These are phyloP conservation scores for Drosophila nigromelanica DNA, from an alignment of 1,140 invertebrate genomes.

Conservation along the genomic window DNA sequence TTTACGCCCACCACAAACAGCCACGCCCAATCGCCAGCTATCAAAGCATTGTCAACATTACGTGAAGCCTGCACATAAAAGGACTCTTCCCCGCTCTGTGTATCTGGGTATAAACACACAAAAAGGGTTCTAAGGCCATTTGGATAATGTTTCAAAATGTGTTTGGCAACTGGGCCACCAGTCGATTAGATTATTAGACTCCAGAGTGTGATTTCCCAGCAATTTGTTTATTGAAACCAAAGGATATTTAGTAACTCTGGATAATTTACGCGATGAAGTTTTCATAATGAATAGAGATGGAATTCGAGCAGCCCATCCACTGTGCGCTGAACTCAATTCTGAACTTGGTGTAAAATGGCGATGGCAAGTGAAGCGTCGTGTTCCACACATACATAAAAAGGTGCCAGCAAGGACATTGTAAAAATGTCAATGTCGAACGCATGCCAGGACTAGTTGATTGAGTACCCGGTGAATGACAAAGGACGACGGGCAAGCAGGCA, in stretches of 20 bases:
- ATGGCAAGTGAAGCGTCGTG: constrained; percentile 31
- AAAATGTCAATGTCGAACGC: too few species aligned
- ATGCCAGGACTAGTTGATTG: constrained; percentile 40
- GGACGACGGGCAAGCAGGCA: neutral
- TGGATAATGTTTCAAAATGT: constrained; percentile 10
- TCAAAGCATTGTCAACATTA: constrained; percentile 47
- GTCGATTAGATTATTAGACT: constrained; percentile 46
- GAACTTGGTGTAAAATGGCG: constrained; percentile 23
- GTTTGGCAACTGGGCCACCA: constrained; percentile 17
- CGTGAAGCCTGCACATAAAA: neutral
- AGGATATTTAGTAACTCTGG: constrained; percentile 31
- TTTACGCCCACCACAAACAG: constrained; percentile 50
- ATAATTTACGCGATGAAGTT: constrained; percentile 14
- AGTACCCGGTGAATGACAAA: constrained; percentile 6
- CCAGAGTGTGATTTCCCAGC: constrained; percentile 54
- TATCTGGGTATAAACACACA: neutral
- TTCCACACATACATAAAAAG: too few species aligned
- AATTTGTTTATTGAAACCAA: constrained; percentile 47
- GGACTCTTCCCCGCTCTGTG: neutral
- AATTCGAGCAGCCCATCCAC: too few species aligned
- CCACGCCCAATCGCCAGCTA: constrained; percentile 20
- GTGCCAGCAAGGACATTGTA: too few species aligned
- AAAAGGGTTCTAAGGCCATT: constrained; percentile 54
- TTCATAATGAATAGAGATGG: neutral
- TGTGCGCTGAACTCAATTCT: neutral